These are phyloP conservation scores for Triops longicaudatus DNA, from an alignment of 1,140 invertebrate genomes.

Conservation along the genomic window DNA sequence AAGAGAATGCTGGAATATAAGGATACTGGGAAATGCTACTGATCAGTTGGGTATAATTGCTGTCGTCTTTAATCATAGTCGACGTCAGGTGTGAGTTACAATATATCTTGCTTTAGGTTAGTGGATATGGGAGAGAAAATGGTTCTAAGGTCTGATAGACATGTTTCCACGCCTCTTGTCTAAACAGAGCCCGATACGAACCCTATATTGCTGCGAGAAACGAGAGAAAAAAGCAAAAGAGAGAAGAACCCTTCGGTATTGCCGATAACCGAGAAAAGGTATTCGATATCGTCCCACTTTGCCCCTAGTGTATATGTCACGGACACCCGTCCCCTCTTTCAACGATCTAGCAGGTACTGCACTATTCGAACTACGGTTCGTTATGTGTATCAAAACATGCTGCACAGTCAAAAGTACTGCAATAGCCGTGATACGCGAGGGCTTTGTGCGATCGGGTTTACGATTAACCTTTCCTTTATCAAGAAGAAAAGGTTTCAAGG, in stretches of 20 bases:
- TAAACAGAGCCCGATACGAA: neutral
- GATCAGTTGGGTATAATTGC: neutral
- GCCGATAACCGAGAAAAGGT: neutral
- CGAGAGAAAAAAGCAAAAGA: too few species aligned
- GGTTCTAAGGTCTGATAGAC: neutral
- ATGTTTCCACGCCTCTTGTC: neutral
- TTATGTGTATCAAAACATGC: too few species aligned
- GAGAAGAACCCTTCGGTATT: too few species aligned
- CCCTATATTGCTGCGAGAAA: neutral
- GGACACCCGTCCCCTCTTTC: neutral
- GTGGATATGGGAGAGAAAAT: too few species aligned
- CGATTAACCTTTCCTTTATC: too few species aligned
- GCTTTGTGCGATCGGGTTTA: too few species aligned
- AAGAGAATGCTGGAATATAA: neutral
- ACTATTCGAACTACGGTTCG: too few species aligned
- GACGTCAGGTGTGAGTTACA: neutral
- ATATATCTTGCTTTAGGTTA: neutral
- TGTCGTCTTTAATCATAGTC: neutral
- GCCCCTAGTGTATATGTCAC: neutral
- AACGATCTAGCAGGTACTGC: too few species aligned
- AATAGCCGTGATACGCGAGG: too few species aligned
- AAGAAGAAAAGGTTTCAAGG: too few species aligned
- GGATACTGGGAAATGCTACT: neutral
- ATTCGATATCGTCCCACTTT: neutral
- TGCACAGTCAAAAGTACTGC: too few species aligned